Base-by-base conservation (phyloP, 2,113 vertebrate genomes). In the Ptyas mucosa region DNA sequence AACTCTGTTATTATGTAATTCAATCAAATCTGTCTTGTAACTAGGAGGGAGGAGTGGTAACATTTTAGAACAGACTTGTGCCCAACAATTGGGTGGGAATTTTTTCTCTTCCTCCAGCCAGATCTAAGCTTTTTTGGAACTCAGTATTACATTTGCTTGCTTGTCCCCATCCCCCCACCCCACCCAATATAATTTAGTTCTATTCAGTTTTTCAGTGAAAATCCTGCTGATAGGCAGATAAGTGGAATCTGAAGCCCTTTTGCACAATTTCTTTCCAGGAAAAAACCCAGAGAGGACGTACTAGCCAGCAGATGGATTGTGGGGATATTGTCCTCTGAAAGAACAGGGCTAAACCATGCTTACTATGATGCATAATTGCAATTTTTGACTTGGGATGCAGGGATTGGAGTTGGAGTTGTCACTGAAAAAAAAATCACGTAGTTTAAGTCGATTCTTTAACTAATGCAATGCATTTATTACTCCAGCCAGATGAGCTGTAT, bases 401-500 rank as follows among this genome's bases (percentile, higher is more conserved):
- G 12, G n/a, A 10, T 88, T 34, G 57, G 53, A 3, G 18, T 34
- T 88, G 49, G 23, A 55, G 29, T 15, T 58, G 24, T n/a, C 29
- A 58, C 5, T 9, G 0, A 1, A 39, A 91, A 90, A n/a, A 3
- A 21, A 0, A 4, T 3, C 90, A 20, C 8, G 10, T 57, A 14
- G 55, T 93, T 94, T 94, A 64, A 8, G 1, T 58, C 26, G 10
- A 2, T 75, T 23, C 1, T 75, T 5, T 1, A 3, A 91, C 64
- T 93, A 10, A 46, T 43, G 90, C 24, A 57, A 58, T 61, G 85
- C 93, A 10, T 94, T 94, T 85, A 43, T 24, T 92, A 93, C 97
- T 97, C 53, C 96, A 99, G 99, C 99, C 99, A 43, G 99, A 99
- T 97, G 99, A 99, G 95, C 97, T 99, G 49, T 99, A 98, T 96